Evolutionary conservation across 2,888 invertebrate genomes (phyloP), one percentile per base, ranked within the genome.

Genomic region (Acronicta aceris): DNA sequence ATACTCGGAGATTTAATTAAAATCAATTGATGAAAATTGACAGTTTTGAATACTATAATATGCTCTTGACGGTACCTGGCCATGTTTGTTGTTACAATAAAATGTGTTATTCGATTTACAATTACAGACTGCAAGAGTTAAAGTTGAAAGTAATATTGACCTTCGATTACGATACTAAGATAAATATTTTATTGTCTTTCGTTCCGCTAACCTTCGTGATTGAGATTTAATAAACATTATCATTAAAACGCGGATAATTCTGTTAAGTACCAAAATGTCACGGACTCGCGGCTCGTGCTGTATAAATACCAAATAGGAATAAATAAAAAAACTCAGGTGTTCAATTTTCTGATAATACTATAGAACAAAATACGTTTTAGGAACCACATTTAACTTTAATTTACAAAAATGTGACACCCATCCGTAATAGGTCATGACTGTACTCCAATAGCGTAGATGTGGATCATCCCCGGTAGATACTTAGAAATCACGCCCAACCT

Each of bases 161-260:
- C 81, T 84, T 79, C 79, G 65, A 70, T 76, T 71, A 17, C 53
- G 50, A 69, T 64, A 72, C 52, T 68, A 55, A 65, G 63, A 73
- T 76, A 69, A 76, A 79, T 75, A 78, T 54, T 71, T 75, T 79
- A 81, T 81, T 81, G 79, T 85, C 47, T 76, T 76, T 74, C 67
- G 52, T 62, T 66, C 59, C 52, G 55, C 51, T 65, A 78, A 79
- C 86, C 84, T 85, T 83, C 79, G 63, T 53, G 62, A 71, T 76
- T 71, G 59, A 62, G 58, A 74, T 74, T 81, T 79, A 82, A 81
- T 76, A 74, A 78, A 70, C 60, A 76, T 78, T 76, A 80, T 63
- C 62, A 59, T 71, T 79, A 79, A 78, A 69, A 74, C 66, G 74
- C 63, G 48, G 40, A 64, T 71, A 65, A 71, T 53, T 51, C 63